These are phyloP conservation scores for Heliconius hewitsoni DNA, from an alignment of 1,140 invertebrate species.

Conservation along the genomic window DNA sequence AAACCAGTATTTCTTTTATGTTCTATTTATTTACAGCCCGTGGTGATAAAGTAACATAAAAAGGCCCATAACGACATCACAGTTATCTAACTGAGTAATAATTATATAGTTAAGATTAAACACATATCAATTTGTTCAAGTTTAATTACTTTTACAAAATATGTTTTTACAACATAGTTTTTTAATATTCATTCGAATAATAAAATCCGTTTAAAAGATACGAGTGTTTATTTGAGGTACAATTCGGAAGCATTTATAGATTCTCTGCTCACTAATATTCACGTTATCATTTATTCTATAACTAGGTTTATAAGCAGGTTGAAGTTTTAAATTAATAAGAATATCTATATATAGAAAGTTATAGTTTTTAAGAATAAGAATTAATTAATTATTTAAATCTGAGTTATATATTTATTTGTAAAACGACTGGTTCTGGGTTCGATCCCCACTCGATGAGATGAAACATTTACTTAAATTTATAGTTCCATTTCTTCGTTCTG, in stretches of 20 bases:
- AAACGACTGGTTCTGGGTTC: too few relatives aligned
- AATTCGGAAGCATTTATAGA: not conserved
- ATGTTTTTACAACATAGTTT: not conserved
- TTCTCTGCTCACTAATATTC: not conserved
- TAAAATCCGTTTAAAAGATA: not conserved
- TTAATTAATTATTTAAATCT: too few relatives aligned
- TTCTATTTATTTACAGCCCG: not conserved
- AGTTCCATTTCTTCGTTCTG: too few relatives aligned
- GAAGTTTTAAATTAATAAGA: not conserved
- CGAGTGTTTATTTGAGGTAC: not conserved
- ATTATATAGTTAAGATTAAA: conserved; percentile 4
- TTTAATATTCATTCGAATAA: not conserved
- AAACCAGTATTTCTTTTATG: not conserved
- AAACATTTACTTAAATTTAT: too few relatives aligned
- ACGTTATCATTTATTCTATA: not conserved
- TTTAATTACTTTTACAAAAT: conserved; percentile 15
- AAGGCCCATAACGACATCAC: not conserved
- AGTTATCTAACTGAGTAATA: conserved; percentile 10
- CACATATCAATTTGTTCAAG: conserved; percentile 14
- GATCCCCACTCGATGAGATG: too few relatives aligned
- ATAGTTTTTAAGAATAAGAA: not conserved
- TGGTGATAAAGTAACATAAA: not conserved
- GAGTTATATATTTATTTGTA: too few relatives aligned
- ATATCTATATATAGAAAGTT: too few relatives aligned
- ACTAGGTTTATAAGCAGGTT: not conserved